Percentiles rank a stretch among this genome's conserved stretches.
Evolutionary conservation across 2,797 vertebrate species (phyloP).

Genomic region (Myoxocephalus aenaeus): DNA sequence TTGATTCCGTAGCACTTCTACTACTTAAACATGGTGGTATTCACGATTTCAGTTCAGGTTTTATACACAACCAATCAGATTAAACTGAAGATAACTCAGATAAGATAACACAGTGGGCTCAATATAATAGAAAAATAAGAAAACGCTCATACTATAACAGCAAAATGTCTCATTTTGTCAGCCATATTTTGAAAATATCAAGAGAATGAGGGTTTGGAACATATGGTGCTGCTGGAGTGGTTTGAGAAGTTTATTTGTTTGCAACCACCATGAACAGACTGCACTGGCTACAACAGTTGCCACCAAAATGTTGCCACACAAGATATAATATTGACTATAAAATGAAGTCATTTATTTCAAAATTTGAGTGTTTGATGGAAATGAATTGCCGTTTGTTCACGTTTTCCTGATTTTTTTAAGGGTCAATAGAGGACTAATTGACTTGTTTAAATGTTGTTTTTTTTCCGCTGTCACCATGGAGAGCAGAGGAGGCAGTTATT

Average conservation of each 20-base stretch:
- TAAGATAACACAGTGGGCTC: too few relatives aligned
- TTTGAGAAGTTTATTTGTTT: background rate
- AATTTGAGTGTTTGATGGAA: background rate
- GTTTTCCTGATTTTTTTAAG: conserved; percentile 7
- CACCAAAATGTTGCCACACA: background rate
- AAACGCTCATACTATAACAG: background rate
- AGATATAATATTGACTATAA: background rate
- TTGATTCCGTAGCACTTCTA: too few relatives aligned
- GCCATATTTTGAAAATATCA: background rate
- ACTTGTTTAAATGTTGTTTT: conserved; percentile 36
- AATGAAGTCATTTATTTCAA: rapidly evolving
- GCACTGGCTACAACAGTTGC: too few relatives aligned
- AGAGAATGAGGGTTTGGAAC: background rate
- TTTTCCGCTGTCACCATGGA: conserved; percentile 30
- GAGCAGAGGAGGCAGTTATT: conserved; percentile 48
- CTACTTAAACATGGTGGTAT: too few relatives aligned
- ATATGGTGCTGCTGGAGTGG: background rate
- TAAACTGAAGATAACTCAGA: too few relatives aligned
- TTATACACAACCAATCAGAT: too few relatives aligned
- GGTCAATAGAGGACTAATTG: conserved; percentile 37
- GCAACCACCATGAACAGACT: too few relatives aligned
- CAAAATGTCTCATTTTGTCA: background rate
- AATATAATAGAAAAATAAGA: too few relatives aligned
- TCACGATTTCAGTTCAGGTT: too few relatives aligned
- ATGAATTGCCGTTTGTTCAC: conserved; percentile 27